Percentiles rank a stretch among this genome's conserved stretches.
phyloP scores from a whole-genome alignment of 2,797 vertebrate genomes.

The Sternotherus odoratus region DNA sequence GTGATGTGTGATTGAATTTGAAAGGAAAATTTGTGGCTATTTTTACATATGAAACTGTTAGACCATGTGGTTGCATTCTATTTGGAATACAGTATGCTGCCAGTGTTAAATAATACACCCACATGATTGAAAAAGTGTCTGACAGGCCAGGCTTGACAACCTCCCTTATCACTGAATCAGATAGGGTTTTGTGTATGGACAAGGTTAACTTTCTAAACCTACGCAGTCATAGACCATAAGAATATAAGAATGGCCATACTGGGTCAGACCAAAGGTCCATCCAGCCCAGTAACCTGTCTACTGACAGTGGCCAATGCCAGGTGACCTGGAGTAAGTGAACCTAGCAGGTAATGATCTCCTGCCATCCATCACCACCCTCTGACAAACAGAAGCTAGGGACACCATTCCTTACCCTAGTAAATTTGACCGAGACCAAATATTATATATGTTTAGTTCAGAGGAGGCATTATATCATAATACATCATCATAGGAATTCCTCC shows the following conservation, averaged over 20 bases:
- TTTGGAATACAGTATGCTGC: not conserved
- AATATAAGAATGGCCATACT: too few relatives aligned
- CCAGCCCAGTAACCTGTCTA: too few relatives aligned
- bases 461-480: too few relatives aligned
- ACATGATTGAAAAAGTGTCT: not conserved
- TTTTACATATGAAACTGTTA: not conserved
- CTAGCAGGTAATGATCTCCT: too few relatives aligned
- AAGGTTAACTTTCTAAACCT: not conserved
- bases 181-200: not conserved
- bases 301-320: too few relatives aligned
- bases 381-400: too few relatives aligned
- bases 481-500: too few relatives aligned
- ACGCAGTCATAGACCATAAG: not conserved
- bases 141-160: not conserved
- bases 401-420: not conserved
- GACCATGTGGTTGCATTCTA: not conserved
- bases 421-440: not conserved
- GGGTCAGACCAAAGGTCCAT: too few relatives aligned
- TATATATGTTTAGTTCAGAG: not conserved
- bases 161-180: not conserved
- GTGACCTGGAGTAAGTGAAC: too few relatives aligned
- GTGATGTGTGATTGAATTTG: not conserved
- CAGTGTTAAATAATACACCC: not conserved
- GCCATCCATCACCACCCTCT: too few relatives aligned
- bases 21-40: fast-evolving